These are phyloP conservation scores for Anas bernieri DNA, from an alignment of 2,797 vertebrate species.

Conservation along the genomic window DNA sequence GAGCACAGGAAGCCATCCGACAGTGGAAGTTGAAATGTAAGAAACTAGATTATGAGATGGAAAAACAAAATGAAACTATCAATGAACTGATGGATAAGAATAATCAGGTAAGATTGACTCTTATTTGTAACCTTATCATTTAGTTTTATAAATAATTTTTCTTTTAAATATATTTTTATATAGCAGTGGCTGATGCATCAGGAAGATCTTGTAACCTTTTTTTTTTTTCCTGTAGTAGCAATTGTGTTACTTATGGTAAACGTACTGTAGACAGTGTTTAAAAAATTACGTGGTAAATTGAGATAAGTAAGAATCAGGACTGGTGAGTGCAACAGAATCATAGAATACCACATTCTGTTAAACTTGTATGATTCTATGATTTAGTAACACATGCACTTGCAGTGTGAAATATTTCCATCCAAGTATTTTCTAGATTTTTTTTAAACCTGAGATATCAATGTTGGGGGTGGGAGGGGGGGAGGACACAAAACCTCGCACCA, in stretches of 20 bases:
- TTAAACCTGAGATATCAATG: background rate
- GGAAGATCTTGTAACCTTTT: background rate
- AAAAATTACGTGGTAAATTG: background rate
- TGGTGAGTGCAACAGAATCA: background rate
- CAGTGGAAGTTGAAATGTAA: slow-evolving; percentile 92
- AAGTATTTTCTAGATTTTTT: background rate
- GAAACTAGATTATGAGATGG: slow-evolving; percentile 84
- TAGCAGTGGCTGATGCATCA: background rate
- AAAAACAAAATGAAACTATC: slow-evolving; percentile 80
- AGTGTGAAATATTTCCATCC: background rate
- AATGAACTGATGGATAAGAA: slow-evolving; percentile 78
- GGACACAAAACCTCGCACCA: too few species aligned
- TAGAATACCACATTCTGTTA: too few species aligned
- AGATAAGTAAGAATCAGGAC: background rate
- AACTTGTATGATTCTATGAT: too few species aligned
- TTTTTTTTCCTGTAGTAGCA: background rate
- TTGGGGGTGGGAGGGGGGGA: background rate
- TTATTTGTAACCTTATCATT: background rate
- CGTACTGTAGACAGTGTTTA: background rate
- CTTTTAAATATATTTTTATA: background rate
- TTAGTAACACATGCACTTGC: background rate
- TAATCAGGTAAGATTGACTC: slow-evolving; percentile 77
- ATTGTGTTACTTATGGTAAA: background rate
- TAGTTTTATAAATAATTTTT: background rate
- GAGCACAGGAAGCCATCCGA: slow-evolving; percentile 88